These are phyloP conservation scores for Poliocrania exsul DNA, from an alignment of 2,797 vertebrate species.

Conservation along the genomic window DNA sequence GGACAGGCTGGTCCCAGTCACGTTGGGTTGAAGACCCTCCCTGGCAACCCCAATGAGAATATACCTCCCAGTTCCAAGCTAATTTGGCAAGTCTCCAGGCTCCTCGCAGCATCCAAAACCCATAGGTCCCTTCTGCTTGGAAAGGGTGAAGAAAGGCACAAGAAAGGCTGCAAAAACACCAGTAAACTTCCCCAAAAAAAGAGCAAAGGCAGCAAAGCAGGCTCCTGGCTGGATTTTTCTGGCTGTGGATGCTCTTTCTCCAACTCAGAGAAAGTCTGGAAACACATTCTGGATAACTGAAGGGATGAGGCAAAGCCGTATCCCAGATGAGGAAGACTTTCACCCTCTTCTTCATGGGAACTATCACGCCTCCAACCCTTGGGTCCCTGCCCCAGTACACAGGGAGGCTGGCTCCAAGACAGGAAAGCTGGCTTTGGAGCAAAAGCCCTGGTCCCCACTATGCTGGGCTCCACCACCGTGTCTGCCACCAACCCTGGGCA, in stretches of 20 bases:
- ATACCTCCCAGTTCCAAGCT: not conserved
- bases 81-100: not conserved
- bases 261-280: not conserved
- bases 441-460: not conserved
- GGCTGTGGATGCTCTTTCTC: not conserved
- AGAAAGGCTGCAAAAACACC: not conserved
- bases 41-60: not conserved
- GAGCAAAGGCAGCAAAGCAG: not conserved
- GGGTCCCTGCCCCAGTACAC: not conserved
- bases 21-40: not conserved
- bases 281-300: not conserved
- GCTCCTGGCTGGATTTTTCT: not conserved
- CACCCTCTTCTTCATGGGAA: not conserved
- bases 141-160: not conserved
- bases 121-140: not conserved
- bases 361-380: not conserved
- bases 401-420: not conserved
- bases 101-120: not conserved
- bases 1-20: not conserved
- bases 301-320: not conserved
- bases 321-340: not conserved
- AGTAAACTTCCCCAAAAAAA: not conserved
- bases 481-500: not conserved
- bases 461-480: rapidly evolving
- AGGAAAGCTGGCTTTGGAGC: conserved; percentile 41